Evolutionary conservation across 2,888 invertebrate species (phyloP), one percentile per base, ranked within the genome.

Genomic region (Lepas anatifera): DNA sequence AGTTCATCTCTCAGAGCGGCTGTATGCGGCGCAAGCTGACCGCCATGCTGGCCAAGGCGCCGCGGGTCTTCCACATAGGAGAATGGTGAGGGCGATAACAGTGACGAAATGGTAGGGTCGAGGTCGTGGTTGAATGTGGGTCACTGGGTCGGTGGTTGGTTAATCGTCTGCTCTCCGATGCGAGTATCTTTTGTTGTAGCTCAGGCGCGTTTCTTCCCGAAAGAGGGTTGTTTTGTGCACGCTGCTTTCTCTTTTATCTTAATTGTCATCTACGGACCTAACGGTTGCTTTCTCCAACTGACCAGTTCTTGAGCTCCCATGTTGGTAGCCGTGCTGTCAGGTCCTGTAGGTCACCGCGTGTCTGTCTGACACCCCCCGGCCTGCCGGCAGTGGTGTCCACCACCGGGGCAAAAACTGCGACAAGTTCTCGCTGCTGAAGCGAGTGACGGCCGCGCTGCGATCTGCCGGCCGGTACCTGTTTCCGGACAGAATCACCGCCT

Each of bases 51-150:
- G 89, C 94, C 77, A 89, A 92, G 76, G 94, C 95, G 0, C 96
- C 98, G 0, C 82, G 98, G 72, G 95, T 99, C 71, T 96, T 97
- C 82, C 99, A 99, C 82, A 96, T 98, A 77, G 99, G 98, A 41
- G 97, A 98, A 84, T 99, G 98, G 95, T 96, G 80, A 83, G 87
- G 81, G 6, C 48, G n/a, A n/a, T n/a, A n/a, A n/a, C n/a, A n/a
- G n/a, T n/a, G n/a, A n/a, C n/a, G n/a, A n/a, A n/a, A n/a, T n/a
- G n/a, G n/a, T n/a, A n/a, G n/a, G n/a, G n/a, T n/a, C n/a, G 43
- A 11, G 43, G 4, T 3, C 22, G 43, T 11, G 43, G 4, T 13
- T 11, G 43, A 11, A 16, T 11, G 43, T 46, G 43, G 22, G 43
- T 46, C 18, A 46, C 10, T 46, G 43, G 3, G 43, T 11, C 18